Evolutionary conservation across 2,113 vertebrate species (phyloP).

Genomic region (Neolamprologus toae): DNA sequence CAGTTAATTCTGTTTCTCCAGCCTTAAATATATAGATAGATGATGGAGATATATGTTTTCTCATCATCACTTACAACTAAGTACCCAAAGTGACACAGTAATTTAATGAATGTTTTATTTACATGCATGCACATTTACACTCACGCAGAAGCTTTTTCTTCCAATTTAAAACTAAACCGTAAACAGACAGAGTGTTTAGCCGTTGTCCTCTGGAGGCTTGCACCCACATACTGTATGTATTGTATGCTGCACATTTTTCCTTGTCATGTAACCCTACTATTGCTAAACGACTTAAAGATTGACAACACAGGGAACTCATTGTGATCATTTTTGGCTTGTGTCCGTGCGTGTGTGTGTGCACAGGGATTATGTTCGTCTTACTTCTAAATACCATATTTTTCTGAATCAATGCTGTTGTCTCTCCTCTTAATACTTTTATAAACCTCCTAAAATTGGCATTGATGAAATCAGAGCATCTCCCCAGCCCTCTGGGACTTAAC

Average conservation of each 20-base stretch:
- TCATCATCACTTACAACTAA: background rate
- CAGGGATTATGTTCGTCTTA: background rate
- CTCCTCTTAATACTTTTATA: background rate
- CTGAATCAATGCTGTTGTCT: background rate
- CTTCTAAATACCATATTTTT: background rate
- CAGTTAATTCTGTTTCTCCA: background rate
- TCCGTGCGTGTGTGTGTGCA: background rate
- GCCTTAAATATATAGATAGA: background rate
- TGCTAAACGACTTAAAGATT: background rate
- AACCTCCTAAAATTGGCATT: slow-evolving; percentile 5
- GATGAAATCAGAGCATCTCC: slow-evolving; percentile 11
- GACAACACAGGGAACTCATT: background rate
- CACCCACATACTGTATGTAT: background rate
- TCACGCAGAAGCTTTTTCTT: background rate
- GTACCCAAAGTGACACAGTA: background rate
- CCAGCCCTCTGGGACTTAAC: slow-evolving; percentile 15
- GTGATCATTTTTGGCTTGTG: background rate
- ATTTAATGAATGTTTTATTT: background rate
- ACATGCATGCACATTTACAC: background rate
- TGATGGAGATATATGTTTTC: background rate
- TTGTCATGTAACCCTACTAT: background rate
- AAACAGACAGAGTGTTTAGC: background rate
- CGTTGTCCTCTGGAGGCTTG: background rate
- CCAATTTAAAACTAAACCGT: background rate
- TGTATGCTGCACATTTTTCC: background rate